A percentile compares a stretch with the other conserved stretches of the same genome.
These are phyloP conservation scores for Pandemis cinnamomeana DNA, from an alignment of 2,888 invertebrate genomes.

Conservation along the genomic window DNA sequence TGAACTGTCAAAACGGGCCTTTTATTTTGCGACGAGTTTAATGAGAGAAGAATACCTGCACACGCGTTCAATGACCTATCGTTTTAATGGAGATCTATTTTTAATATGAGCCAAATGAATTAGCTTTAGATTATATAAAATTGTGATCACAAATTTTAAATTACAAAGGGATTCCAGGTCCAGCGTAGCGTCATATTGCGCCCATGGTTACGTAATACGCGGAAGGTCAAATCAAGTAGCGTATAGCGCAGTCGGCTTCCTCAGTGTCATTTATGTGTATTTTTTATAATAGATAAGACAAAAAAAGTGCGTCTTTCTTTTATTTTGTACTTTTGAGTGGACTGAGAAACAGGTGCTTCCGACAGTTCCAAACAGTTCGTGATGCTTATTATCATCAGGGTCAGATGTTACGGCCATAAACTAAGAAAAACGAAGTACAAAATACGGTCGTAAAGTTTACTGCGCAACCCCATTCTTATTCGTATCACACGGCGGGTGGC, in stretches of 20 bases:
- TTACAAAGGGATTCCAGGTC: neutral
- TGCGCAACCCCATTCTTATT: conserved; percentile 22
- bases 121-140: neutral
- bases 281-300: neutral
- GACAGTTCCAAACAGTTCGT: conserved; percentile 9
- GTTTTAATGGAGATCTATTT: neutral
- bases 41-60: conserved; percentile 27
- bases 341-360: conserved; percentile 1
- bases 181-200: neutral
- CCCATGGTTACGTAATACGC: conserved; percentile 2
- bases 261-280: neutral
- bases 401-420: conserved; percentile 5
- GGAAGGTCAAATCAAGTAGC: conserved; percentile 8
- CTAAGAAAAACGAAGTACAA: conserved; percentile 20
- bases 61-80: conserved; percentile 25
- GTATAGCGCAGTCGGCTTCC: neutral
- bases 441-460: conserved; percentile 33
- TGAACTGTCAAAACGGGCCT: no score
- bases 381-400: conserved; percentile 25
- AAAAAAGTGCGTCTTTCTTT: neutral
- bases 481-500: conserved; percentile 19
- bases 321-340: neutral
- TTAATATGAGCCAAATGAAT: neutral
- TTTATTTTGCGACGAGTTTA: no score
- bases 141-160: neutral